Evolutionary conservation across 2,113 vertebrate species (phyloP).

Genomic region (Nestor notabilis): DNA sequence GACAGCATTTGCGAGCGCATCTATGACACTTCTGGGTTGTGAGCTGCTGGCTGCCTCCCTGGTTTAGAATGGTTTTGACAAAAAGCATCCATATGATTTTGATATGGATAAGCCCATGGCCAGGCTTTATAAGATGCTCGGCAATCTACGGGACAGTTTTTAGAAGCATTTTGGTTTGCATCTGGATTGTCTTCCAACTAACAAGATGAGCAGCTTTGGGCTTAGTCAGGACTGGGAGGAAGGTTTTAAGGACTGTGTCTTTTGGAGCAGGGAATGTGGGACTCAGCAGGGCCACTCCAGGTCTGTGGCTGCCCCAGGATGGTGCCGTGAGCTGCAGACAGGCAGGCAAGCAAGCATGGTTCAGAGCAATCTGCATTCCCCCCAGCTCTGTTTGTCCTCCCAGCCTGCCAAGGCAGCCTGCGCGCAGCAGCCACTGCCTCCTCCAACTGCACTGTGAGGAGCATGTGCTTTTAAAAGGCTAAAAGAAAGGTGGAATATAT

Average conservation of each 20-base stretch:
- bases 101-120: not conserved
- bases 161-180: not conserved
- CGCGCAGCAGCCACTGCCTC: not conserved
- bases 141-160: not conserved
- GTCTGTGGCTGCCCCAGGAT: not conserved
- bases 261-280: not conserved
- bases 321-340: not conserved
- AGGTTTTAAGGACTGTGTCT: not conserved
- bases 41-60: not conserved
- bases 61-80: not conserved
- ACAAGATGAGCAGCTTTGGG: not conserved
- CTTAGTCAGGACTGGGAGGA: not conserved
- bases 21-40: not conserved
- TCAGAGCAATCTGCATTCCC: not conserved
- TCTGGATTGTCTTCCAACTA: not conserved
- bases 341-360: accelerated
- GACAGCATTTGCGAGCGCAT: not conserved
- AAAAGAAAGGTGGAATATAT: slow-evolving; percentile 30
- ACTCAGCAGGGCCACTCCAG: not conserved
- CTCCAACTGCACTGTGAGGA: not conserved
- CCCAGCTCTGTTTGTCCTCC: not conserved
- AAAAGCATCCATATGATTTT: not conserved
- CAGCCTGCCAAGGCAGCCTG: not conserved
- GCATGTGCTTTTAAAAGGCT: not conserved
- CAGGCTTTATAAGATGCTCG: not conserved